Evolutionary conservation across 2,797 vertebrate species (phyloP).

Genomic region (Pantherophis vulpinus): DNA sequence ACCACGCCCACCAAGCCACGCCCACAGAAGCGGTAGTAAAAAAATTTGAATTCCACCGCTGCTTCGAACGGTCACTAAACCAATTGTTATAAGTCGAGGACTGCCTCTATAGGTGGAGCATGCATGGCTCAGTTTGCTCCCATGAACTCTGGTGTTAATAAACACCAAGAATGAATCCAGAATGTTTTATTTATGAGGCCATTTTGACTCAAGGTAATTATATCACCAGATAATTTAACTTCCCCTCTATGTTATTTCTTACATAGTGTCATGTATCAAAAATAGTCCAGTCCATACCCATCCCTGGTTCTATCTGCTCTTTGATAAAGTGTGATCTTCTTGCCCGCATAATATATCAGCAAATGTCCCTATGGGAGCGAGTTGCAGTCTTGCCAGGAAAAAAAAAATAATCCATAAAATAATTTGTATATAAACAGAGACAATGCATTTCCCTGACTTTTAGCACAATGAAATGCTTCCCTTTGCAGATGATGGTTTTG

Average conservation of each 20-base stretch:
- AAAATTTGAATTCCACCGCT: too few relatives aligned
- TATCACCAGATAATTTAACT: slow-evolving; percentile 66
- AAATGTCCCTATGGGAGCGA: slow-evolving; percentile 62
- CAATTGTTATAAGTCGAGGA: too few relatives aligned
- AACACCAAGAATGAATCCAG: slow-evolving; percentile 49
- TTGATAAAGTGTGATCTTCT: slow-evolving; percentile 65
- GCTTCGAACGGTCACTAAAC: too few relatives aligned
- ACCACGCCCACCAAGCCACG: too few relatives aligned
- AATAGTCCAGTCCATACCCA: slow-evolving; percentile 51
- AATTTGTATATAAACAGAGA: slow-evolving; percentile 62
- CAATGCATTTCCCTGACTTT: slow-evolving; percentile 31
- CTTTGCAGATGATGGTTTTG: slow-evolving; percentile 48
- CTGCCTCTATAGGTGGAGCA: too few relatives aligned
- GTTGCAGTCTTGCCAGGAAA: slow-evolving; percentile 56
- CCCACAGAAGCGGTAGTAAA: too few relatives aligned
- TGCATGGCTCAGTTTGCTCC: neutral
- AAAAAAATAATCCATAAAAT: slow-evolving; percentile 56
- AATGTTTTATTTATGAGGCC: slow-evolving; percentile 59
- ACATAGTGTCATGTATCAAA: slow-evolving; percentile 66
- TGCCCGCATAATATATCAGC: slow-evolving; percentile 63
- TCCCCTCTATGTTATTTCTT: slow-evolving; percentile 61
- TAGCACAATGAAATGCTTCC: slow-evolving; percentile 21
- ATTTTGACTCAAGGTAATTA: slow-evolving; percentile 70
- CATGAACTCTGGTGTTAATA: slow-evolving; percentile 53
- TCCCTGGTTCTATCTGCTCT: slow-evolving; percentile 51